Conservation (phyloP, 2,888 invertebrate genomes). For the Pecten maximus region DNA sequence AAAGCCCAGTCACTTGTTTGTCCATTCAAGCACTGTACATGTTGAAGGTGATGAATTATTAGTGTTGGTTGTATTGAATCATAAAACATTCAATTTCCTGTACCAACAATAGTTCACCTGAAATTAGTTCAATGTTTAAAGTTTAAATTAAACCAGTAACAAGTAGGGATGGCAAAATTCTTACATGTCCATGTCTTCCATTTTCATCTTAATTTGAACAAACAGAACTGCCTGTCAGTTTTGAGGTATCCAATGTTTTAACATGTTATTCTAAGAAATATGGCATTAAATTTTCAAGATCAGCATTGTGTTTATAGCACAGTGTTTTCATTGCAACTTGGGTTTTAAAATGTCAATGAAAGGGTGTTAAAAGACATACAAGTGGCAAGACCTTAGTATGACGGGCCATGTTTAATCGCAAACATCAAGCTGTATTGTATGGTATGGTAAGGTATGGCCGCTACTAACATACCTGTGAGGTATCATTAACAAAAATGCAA, state of each 20-base stretch:
- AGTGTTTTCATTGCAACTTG: background rate
- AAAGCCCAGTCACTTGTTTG: background rate
- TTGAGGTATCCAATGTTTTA: background rate
- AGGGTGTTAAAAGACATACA: no score
- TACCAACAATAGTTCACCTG: background rate
- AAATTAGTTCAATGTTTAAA: background rate
- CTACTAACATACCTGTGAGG: no score
- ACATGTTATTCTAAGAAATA: background rate
- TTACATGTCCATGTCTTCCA: background rate
- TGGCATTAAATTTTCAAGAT: background rate
- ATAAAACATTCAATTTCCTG: no score
- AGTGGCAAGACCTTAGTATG: no score
- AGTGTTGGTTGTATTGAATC: no score
- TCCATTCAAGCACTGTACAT: background rate
- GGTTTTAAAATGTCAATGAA: no score
- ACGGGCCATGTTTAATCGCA: no score
- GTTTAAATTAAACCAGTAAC: background rate
- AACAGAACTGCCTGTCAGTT: background rate
- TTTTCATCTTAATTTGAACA: background rate
- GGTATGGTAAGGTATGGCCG: no score
- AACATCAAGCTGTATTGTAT: no score
- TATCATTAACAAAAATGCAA: no score
- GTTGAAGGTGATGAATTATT: background rate
- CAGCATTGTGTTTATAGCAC: background rate
- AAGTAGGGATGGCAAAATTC: background rate